phyloP scores from a whole-genome alignment of 1,140 invertebrate genomes.

The Bombus balteatus region DNA sequence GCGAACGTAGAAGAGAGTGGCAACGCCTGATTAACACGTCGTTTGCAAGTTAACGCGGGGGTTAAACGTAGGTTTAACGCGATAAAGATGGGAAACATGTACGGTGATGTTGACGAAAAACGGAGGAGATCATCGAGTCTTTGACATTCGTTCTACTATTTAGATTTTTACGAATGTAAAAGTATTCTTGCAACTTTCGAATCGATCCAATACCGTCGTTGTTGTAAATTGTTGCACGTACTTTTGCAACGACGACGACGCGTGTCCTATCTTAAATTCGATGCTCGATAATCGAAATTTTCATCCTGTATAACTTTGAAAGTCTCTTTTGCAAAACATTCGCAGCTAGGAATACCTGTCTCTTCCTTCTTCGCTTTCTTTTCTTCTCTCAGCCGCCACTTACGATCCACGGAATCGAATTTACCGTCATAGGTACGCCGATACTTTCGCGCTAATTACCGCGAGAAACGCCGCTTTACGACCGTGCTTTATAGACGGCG shows the following conservation, averaged over 20 bases:
- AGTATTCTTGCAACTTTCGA: no score
- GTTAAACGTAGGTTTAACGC: not conserved
- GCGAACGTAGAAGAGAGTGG: not conserved
- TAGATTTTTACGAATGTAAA: no score
- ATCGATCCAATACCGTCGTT: no score
- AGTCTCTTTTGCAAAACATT: not conserved
- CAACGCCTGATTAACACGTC: not conserved
- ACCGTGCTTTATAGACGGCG: conserved; percentile 45
- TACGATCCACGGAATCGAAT: conserved; percentile 39
- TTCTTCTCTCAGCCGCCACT: not conserved
- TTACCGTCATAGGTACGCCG: conserved; percentile 52
- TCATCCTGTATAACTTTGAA: not conserved
- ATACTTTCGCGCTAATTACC: conserved; percentile 59
- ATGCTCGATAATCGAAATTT: not conserved
- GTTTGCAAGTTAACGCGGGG: not conserved
- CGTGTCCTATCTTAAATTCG: not conserved
- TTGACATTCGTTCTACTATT: no score
- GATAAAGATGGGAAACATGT: no score
- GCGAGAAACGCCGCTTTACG: conserved; percentile 31
- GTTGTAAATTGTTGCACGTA: no score
- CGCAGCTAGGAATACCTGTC: not conserved
- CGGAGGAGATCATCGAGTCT: no score
- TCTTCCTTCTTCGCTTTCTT: not conserved
- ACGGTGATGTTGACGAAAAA: no score
- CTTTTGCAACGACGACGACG: no score